A percentile compares a stretch with the other conserved stretches of the same genome.
Evolutionary conservation across 1,140 invertebrate genomes (phyloP).

Genomic region (Sesamia nonagrioides): DNA sequence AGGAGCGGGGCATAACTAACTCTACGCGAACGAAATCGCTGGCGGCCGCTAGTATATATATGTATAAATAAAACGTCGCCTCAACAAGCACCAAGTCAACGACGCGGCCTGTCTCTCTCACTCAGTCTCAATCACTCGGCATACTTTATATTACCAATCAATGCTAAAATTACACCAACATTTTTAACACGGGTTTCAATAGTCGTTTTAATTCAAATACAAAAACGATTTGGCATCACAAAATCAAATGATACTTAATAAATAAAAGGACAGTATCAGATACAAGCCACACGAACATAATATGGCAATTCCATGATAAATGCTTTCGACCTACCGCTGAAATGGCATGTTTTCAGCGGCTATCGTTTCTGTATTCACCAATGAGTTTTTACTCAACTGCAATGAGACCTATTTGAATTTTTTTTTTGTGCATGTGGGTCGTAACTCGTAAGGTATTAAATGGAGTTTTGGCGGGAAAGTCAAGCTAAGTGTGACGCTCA

Average conservation of each 20-base stretch:
- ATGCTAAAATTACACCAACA: not conserved
- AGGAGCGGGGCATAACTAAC: too few species aligned
- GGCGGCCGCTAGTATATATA: too few species aligned
- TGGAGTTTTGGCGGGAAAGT: too few species aligned
- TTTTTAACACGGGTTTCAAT: not conserved
- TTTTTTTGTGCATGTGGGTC: not conserved
- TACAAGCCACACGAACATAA: not conserved
- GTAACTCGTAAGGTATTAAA: not conserved
- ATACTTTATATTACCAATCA: not conserved
- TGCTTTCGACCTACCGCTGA: not conserved
- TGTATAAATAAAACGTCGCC: too few species aligned
- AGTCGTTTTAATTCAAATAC: not conserved
- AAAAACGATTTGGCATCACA: conserved; percentile 6
- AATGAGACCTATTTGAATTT: not conserved
- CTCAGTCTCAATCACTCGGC: too few species aligned
- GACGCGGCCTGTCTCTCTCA: too few species aligned
- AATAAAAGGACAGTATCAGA: conserved; percentile 10
- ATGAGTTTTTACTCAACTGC: not conserved
- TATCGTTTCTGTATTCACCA: conserved; percentile 7
- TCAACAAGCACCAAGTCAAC: too few species aligned
- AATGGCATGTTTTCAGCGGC: conserved; percentile 1
- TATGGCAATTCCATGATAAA: conserved; percentile 29
- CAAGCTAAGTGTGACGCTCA: too few species aligned
- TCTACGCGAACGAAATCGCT: too few species aligned
- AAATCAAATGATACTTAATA: conserved; percentile 12